phyloP scores from a whole-genome alignment of 2,888 invertebrate species.

The Dichetophora obliterata region DNA sequence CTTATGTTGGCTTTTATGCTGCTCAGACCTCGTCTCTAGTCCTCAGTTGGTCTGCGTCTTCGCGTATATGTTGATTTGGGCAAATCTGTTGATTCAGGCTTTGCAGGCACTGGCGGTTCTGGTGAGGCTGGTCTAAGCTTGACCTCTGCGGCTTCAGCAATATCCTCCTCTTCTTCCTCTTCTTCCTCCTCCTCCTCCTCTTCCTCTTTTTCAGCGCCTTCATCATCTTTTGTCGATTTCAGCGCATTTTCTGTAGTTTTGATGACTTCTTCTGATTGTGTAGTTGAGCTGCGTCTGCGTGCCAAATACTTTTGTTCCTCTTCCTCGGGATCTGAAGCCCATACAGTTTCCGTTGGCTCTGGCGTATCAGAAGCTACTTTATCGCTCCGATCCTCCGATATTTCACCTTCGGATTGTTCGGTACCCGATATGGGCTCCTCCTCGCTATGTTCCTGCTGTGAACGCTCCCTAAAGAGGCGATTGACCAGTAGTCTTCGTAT shows the following conservation, averaged over 20 bases:
- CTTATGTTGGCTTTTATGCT: background rate
- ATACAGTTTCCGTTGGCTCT: constrained; percentile 69
- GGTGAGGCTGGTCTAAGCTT: constrained; percentile 49
- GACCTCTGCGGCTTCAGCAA: constrained; percentile 51
- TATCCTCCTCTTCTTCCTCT: constrained; percentile 47
- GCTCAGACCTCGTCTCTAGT: constrained; percentile 35
- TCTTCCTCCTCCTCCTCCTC: constrained; percentile 35
- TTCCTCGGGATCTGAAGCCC: constrained; percentile 67
- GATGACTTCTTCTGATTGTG: background rate
- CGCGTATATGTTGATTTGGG: constrained; percentile 37
- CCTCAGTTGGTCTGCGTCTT: constrained; percentile 48
- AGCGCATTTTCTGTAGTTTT: constrained; percentile 23
- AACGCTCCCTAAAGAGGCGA: constrained; percentile 62
- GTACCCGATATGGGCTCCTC: constrained; percentile 48
- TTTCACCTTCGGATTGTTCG: constrained; percentile 56
- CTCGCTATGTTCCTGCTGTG: constrained; percentile 49
- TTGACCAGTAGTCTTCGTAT: constrained; percentile 66
- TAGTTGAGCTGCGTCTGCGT: constrained; percentile 48
- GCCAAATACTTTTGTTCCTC: constrained; percentile 56
- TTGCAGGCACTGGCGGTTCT: constrained; percentile 33
- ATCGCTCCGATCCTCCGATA: constrained; percentile 45
- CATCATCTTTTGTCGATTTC: constrained; percentile 18
- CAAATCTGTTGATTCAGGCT: constrained; percentile 34
- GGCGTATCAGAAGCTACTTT: constrained; percentile 51
- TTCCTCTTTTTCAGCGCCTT: constrained; percentile 23